These are phyloP conservation scores for Nannoperca australis DNA, from an alignment of 2,797 vertebrate genomes.

Conservation along the genomic window DNA sequence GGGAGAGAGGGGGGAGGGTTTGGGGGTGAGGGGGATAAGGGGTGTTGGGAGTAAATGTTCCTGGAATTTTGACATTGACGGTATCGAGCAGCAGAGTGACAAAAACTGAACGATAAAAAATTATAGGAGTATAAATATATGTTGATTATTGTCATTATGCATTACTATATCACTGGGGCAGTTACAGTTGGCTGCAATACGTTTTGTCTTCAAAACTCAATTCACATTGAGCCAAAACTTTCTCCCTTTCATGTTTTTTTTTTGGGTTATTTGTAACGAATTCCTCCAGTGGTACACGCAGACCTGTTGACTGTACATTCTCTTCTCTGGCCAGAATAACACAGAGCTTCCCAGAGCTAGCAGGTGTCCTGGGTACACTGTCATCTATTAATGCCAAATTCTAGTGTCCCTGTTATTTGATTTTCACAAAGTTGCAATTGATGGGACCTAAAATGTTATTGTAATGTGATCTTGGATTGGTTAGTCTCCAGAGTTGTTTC, in stretches of 20 bases:
- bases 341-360: conserved; percentile 54
- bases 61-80: conserved; percentile 61
- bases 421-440: conserved; percentile 30
- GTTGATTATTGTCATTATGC: neutral
- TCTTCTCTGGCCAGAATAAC: conserved; percentile 72
- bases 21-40: conserved; percentile 12
- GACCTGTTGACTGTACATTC: conserved; percentile 76
- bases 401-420: conserved; percentile 4
- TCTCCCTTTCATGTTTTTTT: conserved; percentile 60
- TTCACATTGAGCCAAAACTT: conserved; percentile 25
- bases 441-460: conserved; percentile 28
- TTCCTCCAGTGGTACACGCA: conserved; percentile 69
- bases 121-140: neutral
- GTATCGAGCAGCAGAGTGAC: conserved; percentile 34
- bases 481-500: conserved; percentile 10
- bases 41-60: conserved; percentile 59
- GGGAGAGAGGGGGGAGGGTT: conserved; percentile 8
- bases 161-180: neutral
- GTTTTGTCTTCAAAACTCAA: conserved; percentile 33
- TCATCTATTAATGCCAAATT: conserved; percentile 27
- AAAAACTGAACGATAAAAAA: neutral
- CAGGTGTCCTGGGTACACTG: conserved; percentile 64
- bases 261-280: conserved; percentile 64
- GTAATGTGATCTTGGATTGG: conserved; percentile 22
- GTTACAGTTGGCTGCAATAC: neutral